Percentiles rank a stretch among this genome's conserved stretches.
These are phyloP conservation scores for Paradoxurus hermaphroditus DNA, from an alignment of 2,113 vertebrate species.

Conservation along the genomic window DNA sequence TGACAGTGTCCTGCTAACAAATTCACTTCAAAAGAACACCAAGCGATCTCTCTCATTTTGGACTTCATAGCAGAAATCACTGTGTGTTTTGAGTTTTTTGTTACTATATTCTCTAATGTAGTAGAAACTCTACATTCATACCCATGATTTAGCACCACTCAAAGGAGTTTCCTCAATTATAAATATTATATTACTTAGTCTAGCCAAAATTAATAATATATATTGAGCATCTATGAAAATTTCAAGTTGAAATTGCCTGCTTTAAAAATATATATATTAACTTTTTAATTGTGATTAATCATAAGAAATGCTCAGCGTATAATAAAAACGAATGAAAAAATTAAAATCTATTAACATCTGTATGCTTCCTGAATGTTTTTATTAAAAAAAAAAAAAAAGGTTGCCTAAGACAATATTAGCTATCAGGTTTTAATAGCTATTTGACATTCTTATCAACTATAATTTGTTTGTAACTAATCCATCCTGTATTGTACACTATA, in stretches of 20 bases:
- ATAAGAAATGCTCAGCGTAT: not conserved
- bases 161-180: not conserved
- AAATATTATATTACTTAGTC: not conserved
- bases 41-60: not conserved
- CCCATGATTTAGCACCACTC: not conserved
- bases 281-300: not conserved
- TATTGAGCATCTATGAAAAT: not conserved
- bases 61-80: not conserved
- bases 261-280: not conserved
- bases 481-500: not conserved
- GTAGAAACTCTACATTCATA: not conserved
- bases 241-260: not conserved
- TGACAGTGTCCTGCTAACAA: not conserved
- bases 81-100: not conserved
- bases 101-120: not conserved
- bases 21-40: not conserved
- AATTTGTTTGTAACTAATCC: not conserved
- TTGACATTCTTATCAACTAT: not conserved
- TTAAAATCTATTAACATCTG: not conserved
- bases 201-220: not conserved
- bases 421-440: not conserved
- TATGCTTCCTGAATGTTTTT: not conserved
- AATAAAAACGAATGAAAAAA: not conserved
- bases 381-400: not conserved
- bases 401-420: not conserved